Evolutionary conservation across 2,888 invertebrate species (phyloP).

Genomic region (Polyommatus iphigenia): DNA sequence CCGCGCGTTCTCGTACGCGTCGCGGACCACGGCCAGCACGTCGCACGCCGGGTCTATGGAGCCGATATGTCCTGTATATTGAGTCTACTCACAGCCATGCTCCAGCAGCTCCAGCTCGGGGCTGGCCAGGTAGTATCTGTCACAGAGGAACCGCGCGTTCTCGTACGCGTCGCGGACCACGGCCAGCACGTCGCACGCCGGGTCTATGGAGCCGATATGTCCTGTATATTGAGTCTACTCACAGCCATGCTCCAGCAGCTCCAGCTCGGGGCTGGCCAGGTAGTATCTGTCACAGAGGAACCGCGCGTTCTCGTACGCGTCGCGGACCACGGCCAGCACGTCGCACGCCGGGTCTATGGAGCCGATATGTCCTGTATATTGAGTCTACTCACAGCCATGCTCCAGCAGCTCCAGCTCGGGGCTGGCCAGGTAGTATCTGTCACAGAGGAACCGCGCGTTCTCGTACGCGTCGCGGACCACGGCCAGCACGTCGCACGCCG

Average conservation of each 20-base stretch:
- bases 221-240: conserved; percentile 64
- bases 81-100: conserved; percentile 82
- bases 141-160: conserved; percentile 88
- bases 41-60: too few relatives aligned
- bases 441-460: conserved; percentile 88
- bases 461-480: too few relatives aligned
- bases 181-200: conserved; percentile 93
- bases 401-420: conserved; percentile 92
- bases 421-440: conserved; percentile 94
- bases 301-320: conserved; percentile 98
- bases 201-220: conserved; percentile 98
- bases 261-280: conserved; percentile 93
- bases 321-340: conserved; percentile 92
- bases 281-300: conserved; percentile 99
- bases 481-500: too few relatives aligned
- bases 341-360: conserved; percentile 98
- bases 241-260: conserved; percentile 90
- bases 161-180: conserved; percentile 65
- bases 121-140: conserved; percentile 92
- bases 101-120: conserved; percentile 92
- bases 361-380: conserved; percentile 87
- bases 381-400: conserved; percentile 76
- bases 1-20: conserved; percentile 1
- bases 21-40: too few relatives aligned
- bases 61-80: too few relatives aligned